These are phyloP conservation scores for Rotaria macrura DNA, from an alignment of 2,888 invertebrate species.

Conservation along the genomic window DNA sequence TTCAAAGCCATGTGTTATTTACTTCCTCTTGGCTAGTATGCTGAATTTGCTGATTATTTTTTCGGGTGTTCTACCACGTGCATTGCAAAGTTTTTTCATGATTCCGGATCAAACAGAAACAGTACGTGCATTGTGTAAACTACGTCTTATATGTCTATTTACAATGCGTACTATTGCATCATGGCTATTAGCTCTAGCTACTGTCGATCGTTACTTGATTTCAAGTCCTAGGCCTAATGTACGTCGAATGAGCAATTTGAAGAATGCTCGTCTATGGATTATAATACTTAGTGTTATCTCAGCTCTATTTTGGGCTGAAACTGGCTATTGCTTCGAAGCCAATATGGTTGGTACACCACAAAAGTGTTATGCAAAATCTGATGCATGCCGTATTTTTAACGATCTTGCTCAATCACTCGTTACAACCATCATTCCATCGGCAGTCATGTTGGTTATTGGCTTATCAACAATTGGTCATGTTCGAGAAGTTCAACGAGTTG, in stretches of 20 bases:
- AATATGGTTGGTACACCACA: neutral
- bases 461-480: no score
- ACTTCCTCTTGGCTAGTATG: neutral
- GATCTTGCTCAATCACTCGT: neutral
- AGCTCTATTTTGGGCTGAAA: no score
- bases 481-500: neutral
- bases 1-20: neutral
- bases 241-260: no score
- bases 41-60: neutral
- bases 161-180: neutral
- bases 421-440: neutral
- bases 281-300: no score
- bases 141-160: neutral
- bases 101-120: neutral
- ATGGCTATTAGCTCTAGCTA: neutral
- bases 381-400: neutral
- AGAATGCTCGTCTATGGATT: no score
- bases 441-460: neutral
- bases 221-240: no score
- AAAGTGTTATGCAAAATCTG: neutral
- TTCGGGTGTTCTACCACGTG: neutral
- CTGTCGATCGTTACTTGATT: neutral
- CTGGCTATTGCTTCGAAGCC: neutral
- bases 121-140: no score
- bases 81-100: neutral